Base-by-base conservation (phyloP, 2,888 invertebrate genomes). In the Metellina segmentata region DNA sequence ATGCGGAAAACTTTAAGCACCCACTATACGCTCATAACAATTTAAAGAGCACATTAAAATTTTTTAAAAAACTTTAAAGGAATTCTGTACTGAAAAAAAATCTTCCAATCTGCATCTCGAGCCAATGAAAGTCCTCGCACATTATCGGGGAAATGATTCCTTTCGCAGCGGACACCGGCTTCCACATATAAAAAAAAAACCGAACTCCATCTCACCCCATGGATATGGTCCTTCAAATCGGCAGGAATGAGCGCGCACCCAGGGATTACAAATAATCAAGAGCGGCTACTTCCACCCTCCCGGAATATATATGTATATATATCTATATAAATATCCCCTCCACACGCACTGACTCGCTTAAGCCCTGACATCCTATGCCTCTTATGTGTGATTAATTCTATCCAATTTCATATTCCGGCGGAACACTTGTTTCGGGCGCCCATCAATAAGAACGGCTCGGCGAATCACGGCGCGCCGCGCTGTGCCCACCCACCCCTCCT, bases 331-430 rank as follows among this genome's bases (percentile, higher is more conserved):
- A 85, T 89, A 89, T 82, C 52, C 71, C 81, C 34, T 71, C 52
- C 61, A 20, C 20, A 11, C 16, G 9, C 69, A n/a, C 19, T 7
- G 20, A n/a, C 34, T 82, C 77, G 77, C 83, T 90, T 90, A 81
- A 90, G 85, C 83, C 74, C 81, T 85, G 90, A 90, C 90, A 85
- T 90, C 74, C 85, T 78, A 81, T 79, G 90, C 91, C 87, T 87
- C 87, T 87, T 88, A 91, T 91, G 91, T 88, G 91, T 91, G 91
- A 91, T 91, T 91, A 91, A 91, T 91, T 81, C 91, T 71, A 83
- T 88, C 87, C 91, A 91, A 91, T 91, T 91, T 91, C 91, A 91
- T 91, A 91, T 91, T 91, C 91, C 87, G 51, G 71, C 77, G 71
- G 91, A 91, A 91, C 91, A 91, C 91, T 91, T 91, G 91, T 91